phyloP scores from a whole-genome alignment of 2,797 vertebrate species.

The Threskiornis aethiopicus region DNA sequence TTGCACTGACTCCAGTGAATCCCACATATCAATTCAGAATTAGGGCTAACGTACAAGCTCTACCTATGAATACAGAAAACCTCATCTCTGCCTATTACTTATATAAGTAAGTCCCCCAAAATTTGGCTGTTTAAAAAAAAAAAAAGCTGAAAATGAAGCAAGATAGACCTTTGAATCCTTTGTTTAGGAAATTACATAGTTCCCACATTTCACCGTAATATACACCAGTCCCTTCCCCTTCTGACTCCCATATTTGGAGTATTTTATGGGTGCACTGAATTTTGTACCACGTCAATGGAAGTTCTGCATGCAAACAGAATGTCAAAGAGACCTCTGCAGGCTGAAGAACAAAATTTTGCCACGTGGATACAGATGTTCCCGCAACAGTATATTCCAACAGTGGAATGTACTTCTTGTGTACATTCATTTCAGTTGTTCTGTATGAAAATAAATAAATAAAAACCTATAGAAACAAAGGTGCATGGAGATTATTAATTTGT shows the following conservation, averaged over 20 bases:
- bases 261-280: not conserved
- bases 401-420: not conserved
- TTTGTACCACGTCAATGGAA: not conserved
- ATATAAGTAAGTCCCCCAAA: not conserved
- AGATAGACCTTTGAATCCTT: not conserved
- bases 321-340: not conserved
- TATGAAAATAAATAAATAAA: not conserved
- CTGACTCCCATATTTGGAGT: not conserved
- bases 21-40: not conserved
- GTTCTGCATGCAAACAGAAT: not conserved
- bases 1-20: not conserved
- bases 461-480: not conserved
- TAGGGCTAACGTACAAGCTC: not conserved
- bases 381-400: not conserved
- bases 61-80: not conserved
- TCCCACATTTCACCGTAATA: not conserved
- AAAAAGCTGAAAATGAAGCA: not conserved
- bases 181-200: not conserved
- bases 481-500: not conserved
- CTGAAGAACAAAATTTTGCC: not conserved
- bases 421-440: not conserved
- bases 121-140: not conserved
- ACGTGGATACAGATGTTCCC: not conserved
- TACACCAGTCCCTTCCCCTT: not conserved
- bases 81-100: not conserved